Percentiles rank a stretch among this genome's conserved stretches.
Evolutionary conservation across 2,113 vertebrate genomes (phyloP).

Genomic region (Mastomys coucha): DNA sequence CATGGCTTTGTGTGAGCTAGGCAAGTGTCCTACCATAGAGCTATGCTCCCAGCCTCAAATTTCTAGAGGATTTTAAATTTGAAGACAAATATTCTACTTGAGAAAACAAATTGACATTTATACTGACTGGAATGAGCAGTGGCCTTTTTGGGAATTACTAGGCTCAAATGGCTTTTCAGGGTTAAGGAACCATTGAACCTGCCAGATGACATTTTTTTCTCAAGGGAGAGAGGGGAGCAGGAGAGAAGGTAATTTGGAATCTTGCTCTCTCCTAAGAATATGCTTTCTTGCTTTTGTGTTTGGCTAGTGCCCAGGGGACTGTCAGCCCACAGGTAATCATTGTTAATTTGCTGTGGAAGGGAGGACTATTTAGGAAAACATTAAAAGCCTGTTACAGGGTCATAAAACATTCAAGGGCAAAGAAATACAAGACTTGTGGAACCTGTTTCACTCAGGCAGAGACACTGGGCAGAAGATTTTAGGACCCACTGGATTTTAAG

Average conservation of each 20-base stretch:
- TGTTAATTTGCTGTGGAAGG: slow-evolving; percentile 70
- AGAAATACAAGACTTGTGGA: slow-evolving; percentile 68
- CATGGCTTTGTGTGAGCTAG: neutral
- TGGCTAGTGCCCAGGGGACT: slow-evolving; percentile 69
- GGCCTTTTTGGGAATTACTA: slow-evolving; percentile 68
- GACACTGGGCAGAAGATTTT: slow-evolving; percentile 1
- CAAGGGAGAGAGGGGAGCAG: slow-evolving; percentile 50
- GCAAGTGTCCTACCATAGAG: neutral
- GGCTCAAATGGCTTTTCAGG: slow-evolving; percentile 63
- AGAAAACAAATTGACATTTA: slow-evolving; percentile 63
- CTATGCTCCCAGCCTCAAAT: neutral
- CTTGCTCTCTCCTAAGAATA: slow-evolving; percentile 59
- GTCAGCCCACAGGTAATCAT: slow-evolving; percentile 73
- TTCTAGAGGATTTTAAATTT: slow-evolving; percentile 54
- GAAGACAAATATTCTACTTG: slow-evolving; percentile 58
- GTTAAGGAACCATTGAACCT: slow-evolving; percentile 60
- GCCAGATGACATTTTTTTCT: slow-evolving; percentile 72
- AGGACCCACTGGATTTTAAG: slow-evolving; percentile 44
- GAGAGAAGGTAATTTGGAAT: slow-evolving; percentile 68
- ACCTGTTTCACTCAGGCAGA: slow-evolving; percentile 23
- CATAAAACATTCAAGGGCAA: slow-evolving; percentile 63
- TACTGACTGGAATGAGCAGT: slow-evolving; percentile 67
- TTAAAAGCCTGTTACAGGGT: slow-evolving; percentile 65
- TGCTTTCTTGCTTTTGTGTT: slow-evolving; percentile 61
- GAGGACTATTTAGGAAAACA: slow-evolving; percentile 68